phyloP scores from a whole-genome alignment of 2,113 vertebrate species.

The Mesitornis unicolor region DNA sequence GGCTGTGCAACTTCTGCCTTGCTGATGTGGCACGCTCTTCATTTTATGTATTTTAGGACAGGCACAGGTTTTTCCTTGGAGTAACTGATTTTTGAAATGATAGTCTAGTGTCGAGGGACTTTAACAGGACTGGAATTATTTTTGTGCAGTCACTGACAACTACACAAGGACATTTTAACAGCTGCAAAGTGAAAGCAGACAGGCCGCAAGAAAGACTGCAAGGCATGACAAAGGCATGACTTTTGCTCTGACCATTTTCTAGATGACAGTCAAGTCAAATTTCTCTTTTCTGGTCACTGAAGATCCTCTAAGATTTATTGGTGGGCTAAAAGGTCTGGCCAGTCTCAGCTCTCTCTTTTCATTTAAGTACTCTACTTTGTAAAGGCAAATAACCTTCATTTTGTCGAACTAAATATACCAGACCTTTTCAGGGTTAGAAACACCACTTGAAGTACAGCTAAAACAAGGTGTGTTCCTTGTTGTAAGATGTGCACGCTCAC shows the following conservation, averaged over 20 bases:
- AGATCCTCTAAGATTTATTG: background rate
- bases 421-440: background rate
- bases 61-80: background rate
- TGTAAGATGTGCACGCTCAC: background rate
- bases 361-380: background rate
- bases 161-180: background rate
- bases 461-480: background rate
- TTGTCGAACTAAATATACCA: background rate
- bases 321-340: background rate
- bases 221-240: background rate
- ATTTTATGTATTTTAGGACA: background rate
- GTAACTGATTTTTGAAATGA: background rate
- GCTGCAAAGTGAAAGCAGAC: background rate
- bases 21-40: background rate
- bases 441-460: background rate
- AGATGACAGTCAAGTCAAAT: background rate
- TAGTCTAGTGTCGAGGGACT: background rate
- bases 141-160: background rate
- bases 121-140: background rate
- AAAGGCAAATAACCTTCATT: background rate
- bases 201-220: background rate
- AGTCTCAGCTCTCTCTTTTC: background rate
- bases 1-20: background rate
- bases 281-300: background rate
- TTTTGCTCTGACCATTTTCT: background rate